Evolutionary conservation across 2,797 vertebrate genomes (phyloP), one percentile per base, ranked within the genome.

Genomic region (Furcifer pardalis): DNA sequence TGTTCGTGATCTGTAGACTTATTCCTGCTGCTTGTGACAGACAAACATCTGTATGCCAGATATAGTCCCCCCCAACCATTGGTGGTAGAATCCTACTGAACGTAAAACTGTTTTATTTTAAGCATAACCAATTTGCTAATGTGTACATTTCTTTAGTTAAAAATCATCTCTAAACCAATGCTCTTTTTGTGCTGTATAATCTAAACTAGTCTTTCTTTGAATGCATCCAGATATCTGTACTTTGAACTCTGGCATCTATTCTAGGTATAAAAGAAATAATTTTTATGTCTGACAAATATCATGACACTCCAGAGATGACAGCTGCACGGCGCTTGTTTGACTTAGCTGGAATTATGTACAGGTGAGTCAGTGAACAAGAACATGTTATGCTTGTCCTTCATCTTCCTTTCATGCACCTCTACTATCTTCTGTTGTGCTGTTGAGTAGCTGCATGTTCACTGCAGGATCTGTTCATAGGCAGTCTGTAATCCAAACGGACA

Each of bases 251-350:
- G 76, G 59, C 1, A 65, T 81, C 82, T 15, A 91, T 87, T 94
- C 65, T 91, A 99, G 98, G 98, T 90, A 97, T 99, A 90, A 98
- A 95, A 89, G 97, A 98, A 84, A 97, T 99, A 79, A 96, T 99
- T 91, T 99, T 96, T 95, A 95, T 98, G 91, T 99, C 98, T 15
- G 98, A 99, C 93, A 99, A 99, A 86, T 98, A 99, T 89, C 97
- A 97, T 0, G 95, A 97, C 87, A 94, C 86, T 1, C 92, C 86
- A 0, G 97, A 97, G 95, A 97, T 97, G 94, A 96, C 88, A 0
- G 98, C 98, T 25, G 97, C 98, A 21, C 95, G 96, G 80, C 94
- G 93, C 60, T 89, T 99, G 95, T 97, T 99, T 84, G 82, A 92
- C 76, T 94, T 98, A 95, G 97, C 97, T 25, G 94, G 96, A 37